Evolutionary conservation across 2,888 invertebrate species (phyloP), one percentile per base, ranked within the genome.

Genomic region (Lithophane semibrunnea): DNA sequence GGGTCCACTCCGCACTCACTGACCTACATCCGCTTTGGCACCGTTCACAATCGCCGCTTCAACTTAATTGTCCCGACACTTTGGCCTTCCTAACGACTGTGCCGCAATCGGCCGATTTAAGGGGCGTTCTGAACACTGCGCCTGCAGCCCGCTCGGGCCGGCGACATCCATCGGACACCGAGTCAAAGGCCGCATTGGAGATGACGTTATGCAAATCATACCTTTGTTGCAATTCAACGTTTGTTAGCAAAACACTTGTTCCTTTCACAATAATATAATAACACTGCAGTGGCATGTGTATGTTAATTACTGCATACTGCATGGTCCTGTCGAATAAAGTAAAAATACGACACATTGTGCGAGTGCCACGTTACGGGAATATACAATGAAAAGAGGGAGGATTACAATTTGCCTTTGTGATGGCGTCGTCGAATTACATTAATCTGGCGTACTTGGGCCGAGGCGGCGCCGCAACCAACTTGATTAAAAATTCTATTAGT

Each of bases 401-500:
- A 96, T 96, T 96, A 96, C 96, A 96, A 96, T 96, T 96, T 96
- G 96, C 96, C 94, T 96, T 96, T 96, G 96, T 96, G 95, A 96
- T 93, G 94, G 93, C 95, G 94, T 94, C 93, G 94, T 95, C 95
- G 95, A 96, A 96, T 96, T 96, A 96, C 96, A 96, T 96, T 96
- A 96, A 96, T 96, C 95, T 94, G 95, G 94, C 94, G 94, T 91
- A 91, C 93, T 93, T 92, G 93, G 91, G 93, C 92, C 91, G 92
- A 86, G 90, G 91, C 90, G 93, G 93, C 91, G 84, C 84, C 95
- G 92, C 95, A 94, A 95, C 92, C 94, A 94, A 96, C 95, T 95
- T 96, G 96, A 96, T 96, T 96, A 96, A 96, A 96, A 96, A 96
- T 96, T 96, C 96, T 96, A 96, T 96, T 96, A 96, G 95, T 96